Conservation (phyloP, 2,888 invertebrate species). For the Mactromeris polynyma region DNA sequence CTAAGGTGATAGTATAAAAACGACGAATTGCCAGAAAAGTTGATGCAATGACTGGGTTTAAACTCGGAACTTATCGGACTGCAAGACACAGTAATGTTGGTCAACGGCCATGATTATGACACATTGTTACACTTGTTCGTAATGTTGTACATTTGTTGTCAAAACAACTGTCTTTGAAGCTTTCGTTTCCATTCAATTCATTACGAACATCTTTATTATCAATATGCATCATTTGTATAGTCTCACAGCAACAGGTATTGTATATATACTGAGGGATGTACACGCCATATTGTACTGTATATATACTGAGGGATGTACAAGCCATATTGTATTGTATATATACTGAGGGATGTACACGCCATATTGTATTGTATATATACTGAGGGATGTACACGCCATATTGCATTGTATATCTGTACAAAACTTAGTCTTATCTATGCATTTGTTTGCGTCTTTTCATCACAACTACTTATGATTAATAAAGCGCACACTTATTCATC, state of each 20-base stretch:
- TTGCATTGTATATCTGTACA: slow-evolving; percentile 15
- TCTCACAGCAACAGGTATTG: neutral
- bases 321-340: too few relatives aligned
- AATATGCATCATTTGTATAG: neutral
- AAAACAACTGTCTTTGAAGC: neutral
- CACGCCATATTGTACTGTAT: too few relatives aligned
- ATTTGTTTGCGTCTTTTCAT: slow-evolving; percentile 17
- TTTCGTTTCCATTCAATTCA: neutral
- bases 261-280: too few relatives aligned
- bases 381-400: neutral
- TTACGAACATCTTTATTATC: neutral
- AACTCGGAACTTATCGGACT: neutral
- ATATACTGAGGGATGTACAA: too few relatives aligned
- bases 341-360: neutral
- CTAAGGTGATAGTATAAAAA: neutral
- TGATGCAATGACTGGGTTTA: neutral
- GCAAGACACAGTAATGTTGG: neutral
- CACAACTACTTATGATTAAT: slow-evolving; percentile 3
- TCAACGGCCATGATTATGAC: neutral
- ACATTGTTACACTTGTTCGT: neutral
- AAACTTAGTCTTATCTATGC: slow-evolving; percentile 21
- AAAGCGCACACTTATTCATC: neutral
- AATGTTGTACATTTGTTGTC: neutral
- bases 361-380: slow-evolving; percentile 3
- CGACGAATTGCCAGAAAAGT: neutral